A percentile compares a stretch with the other conserved stretches of the same genome.
Evolutionary conservation across 1,140 invertebrate species (phyloP).

Genomic region (Scaptomyza montana): DNA sequence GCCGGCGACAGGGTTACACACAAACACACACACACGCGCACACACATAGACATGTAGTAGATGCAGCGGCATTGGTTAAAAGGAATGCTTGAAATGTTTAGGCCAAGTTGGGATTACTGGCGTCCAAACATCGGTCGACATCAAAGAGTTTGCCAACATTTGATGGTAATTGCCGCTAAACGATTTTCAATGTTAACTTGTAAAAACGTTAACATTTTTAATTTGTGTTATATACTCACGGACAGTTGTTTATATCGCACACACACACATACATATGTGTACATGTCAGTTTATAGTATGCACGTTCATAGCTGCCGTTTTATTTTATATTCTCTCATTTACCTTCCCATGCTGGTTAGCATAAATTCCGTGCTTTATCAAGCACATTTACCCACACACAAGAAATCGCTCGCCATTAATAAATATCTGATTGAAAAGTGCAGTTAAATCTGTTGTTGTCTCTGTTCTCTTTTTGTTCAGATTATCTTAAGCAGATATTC

Average conservation of each 20-base stretch:
- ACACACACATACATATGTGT: conserved; percentile 25
- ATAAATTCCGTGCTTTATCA: conserved; percentile 26
- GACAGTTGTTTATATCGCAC: conserved; percentile 65
- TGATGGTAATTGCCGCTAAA: conserved; percentile 81
- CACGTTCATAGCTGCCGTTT: neutral
- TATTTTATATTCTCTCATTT: neutral
- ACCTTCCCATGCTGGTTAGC: neutral
- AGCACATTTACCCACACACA: conserved; percentile 19
- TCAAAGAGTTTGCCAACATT: conserved; percentile 76
- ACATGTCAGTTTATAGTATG: conserved; percentile 12
- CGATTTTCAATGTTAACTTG: conserved; percentile 81
- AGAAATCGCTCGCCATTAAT: conserved; percentile 11
- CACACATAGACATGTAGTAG: conserved; percentile 14
- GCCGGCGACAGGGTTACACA: conserved; percentile 29
- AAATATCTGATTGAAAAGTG: conserved; percentile 30
- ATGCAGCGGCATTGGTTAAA: conserved; percentile 55
- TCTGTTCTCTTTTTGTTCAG: conserved; percentile 2
- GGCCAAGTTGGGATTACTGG: conserved; percentile 80
- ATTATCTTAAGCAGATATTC: conserved; percentile 19
- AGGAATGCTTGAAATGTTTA: conserved; percentile 79
- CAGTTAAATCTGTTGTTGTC: conserved; percentile 32
- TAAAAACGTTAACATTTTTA: conserved; percentile 81
- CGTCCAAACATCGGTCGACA: conserved; percentile 73
- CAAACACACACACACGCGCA: too few relatives aligned
- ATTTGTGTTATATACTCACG: conserved; percentile 79